Base-by-base conservation (phyloP, 2,113 vertebrate genomes). In the Carassius auratus region DNA sequence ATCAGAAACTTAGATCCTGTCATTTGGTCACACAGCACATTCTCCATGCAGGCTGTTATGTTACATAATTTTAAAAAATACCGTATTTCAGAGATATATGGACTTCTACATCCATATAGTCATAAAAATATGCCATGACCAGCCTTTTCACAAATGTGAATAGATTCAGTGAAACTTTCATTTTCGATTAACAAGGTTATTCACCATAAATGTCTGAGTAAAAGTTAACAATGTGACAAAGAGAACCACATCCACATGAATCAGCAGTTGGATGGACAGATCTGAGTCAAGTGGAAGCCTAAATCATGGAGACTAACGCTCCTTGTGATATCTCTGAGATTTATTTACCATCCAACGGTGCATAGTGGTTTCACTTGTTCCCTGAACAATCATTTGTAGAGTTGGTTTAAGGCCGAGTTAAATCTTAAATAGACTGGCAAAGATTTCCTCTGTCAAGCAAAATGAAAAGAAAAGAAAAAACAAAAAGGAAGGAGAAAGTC, bases 291-390 rank as follows among this genome's bases (percentile, higher is more conserved):
- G 76, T 73, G 86, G 88, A 91, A 74, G 84, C 79, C 84, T 88
- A 81, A 83, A 83, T 74, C 87, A 71, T 19, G 55, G 55, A 87
- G 79, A 81, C 57, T 33, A 81, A 64, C 17, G 15, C 59, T 81
- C 59, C 38, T 66, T 50, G 13, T 42, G 26, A 75, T 66, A 75
- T 36, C 61, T 14, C 48, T 38, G n/a, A 4, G 85, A 83, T 89
- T 85, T 90, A 77, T 89, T 52, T 87, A 90, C 87, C 57, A 75
- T 91, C 91, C 84, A 92, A 90, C 89, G 85, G 88, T 26, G 78
- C 86, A 80, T 94, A 95, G 95, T 95, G 95, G 95, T 95, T 94
- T 92, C 90, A 92, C 88, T 93, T 88, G 91, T 93, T 95, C 91
- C 94, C 94, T 95, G 94, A 94, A 94, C 92, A 89, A 81, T 91